Evolutionary conservation across 2,797 vertebrate genomes (phyloP), one percentile per base, ranked within the genome.

Genomic region (Muscicapa comitata): DNA sequence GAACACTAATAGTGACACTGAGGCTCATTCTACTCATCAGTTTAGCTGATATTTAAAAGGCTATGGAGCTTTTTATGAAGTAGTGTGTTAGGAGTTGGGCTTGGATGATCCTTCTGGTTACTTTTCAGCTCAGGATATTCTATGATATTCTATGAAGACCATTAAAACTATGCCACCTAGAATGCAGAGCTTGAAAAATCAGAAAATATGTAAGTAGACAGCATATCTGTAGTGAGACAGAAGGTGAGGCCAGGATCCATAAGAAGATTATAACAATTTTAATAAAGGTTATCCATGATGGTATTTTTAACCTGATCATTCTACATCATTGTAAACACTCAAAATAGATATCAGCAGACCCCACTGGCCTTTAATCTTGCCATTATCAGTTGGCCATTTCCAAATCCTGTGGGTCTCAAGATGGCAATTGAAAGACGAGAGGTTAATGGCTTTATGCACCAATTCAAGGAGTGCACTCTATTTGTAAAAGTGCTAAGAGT

Each of bases 391-490:
- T 72, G 68, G 13, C 10, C 6, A 2, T 93, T 91, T 88, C 57
- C 29, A 78, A 42, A 85, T 88, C 91, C 73, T 88, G 24, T 68
- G 59, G 43, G 71, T 82, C 37, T 84, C 71, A 85, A 90, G 53
- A 37, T 33, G 13, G 73, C 57, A 95, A 65, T 7, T 65, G 61
- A 83, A 93, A 88, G 73, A 72, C 0, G 1, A 91, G 58, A 86
- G 68, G 82, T 94, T 94, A 95, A 94, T 88, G 66, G 73, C 18
- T 93, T 92, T 93, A 70, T 51, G 48, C n/a, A 72, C 73, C 94
- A 91, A 90, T 88, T 95, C 88, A 86, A 75, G 40, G 35, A 91
- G 37, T 43, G 18, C 2, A 18, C 20, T 72, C 25, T 75, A 31
- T 86, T 83, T 94, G 51, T 90, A 72, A 78, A 91, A 94, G 79